Evolutionary conservation across 2,113 vertebrate species (phyloP).

Genomic region (Trematomus loennbergii): DNA sequence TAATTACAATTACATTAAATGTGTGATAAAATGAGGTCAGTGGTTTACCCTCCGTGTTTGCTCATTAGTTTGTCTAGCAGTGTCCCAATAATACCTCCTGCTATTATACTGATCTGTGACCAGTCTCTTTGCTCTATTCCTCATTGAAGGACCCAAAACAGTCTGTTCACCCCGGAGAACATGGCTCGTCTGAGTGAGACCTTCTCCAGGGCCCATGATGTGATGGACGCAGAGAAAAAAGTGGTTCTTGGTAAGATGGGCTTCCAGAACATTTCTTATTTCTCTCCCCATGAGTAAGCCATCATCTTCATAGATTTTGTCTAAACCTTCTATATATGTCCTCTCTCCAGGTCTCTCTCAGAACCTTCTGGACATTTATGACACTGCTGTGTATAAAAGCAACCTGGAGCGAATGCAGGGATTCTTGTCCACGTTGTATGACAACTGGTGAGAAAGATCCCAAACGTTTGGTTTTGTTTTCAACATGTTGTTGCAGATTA

Average conservation of each 20-base stretch:
- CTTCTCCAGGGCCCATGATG: constrained; percentile 88
- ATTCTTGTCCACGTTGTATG: constrained; percentile 92
- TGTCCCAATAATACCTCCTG: not conserved
- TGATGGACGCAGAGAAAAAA: constrained; percentile 93
- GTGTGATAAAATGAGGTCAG: too few species aligned
- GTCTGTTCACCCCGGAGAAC: constrained; percentile 92
- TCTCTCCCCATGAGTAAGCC: not conserved
- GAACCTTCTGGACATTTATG: constrained; percentile 88
- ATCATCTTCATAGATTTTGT: not conserved
- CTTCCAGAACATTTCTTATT: not conserved
- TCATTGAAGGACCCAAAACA: constrained; percentile 87
- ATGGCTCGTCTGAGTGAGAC: constrained; percentile 89
- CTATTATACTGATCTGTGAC: not conserved
- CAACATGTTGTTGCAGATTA: not conserved
- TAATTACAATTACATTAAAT: too few species aligned
- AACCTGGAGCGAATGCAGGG: constrained; percentile 93
- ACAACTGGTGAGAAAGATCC: constrained; percentile 90
- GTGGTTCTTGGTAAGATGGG: constrained; percentile 89
- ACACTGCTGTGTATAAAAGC: constrained; percentile 90
- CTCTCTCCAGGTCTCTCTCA: constrained; percentile 88
- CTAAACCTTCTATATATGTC: constrained; percentile 3
- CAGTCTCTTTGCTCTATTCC: not conserved
- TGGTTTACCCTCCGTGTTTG: too few species aligned
- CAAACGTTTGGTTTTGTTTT: not conserved
- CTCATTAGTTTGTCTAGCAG: not conserved